Percentiles rank a stretch among this genome's conserved stretches.
phyloP scores from a whole-genome alignment of 2,797 vertebrate species.

The Sebastes diaconus region DNA sequence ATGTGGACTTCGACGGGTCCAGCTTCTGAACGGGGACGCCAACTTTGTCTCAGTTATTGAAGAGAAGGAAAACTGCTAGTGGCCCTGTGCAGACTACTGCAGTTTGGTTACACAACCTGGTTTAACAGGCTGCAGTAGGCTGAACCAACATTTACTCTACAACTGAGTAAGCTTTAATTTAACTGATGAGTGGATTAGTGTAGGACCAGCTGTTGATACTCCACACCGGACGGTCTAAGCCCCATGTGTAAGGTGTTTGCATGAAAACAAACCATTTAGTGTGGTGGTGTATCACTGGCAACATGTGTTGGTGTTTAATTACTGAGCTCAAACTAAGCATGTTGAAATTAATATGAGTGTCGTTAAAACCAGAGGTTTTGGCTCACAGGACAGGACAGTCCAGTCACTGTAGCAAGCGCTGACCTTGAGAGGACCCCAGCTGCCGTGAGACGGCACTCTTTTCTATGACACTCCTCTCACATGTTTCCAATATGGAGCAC shows the following conservation, averaged over 20 bases:
- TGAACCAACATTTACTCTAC: slow-evolving; percentile 57
- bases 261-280: slow-evolving; percentile 49
- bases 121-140: slow-evolving; percentile 26
- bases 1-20: slow-evolving; percentile 29
- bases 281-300: slow-evolving; percentile 14
- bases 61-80: slow-evolving; percentile 4
- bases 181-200: slow-evolving; percentile 74
- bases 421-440: slow-evolving; percentile 53
- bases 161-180: slow-evolving; percentile 72
- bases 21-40: slow-evolving; percentile 11
- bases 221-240: slow-evolving; percentile 43
- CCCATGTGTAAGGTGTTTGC: slow-evolving; percentile 52
- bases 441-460: slow-evolving; percentile 53
- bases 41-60: slow-evolving; percentile 26
- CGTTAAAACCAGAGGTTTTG: neutral
- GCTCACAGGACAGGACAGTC: neutral
- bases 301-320: slow-evolving; percentile 52
- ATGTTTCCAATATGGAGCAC: slow-evolving; percentile 77
- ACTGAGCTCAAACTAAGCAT: slow-evolving; percentile 9
- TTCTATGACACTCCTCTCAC: slow-evolving; percentile 66
- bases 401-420: neutral
- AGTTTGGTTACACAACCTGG: slow-evolving; percentile 29
- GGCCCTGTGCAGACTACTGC: neutral
- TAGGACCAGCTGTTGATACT: slow-evolving; percentile 67
- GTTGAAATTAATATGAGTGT: slow-evolving; percentile 37